A percentile compares a stretch with the other conserved stretches of the same genome.
Conservation (phyloP, 1,140 invertebrate species). For the Archivesica marissinica region DNA sequence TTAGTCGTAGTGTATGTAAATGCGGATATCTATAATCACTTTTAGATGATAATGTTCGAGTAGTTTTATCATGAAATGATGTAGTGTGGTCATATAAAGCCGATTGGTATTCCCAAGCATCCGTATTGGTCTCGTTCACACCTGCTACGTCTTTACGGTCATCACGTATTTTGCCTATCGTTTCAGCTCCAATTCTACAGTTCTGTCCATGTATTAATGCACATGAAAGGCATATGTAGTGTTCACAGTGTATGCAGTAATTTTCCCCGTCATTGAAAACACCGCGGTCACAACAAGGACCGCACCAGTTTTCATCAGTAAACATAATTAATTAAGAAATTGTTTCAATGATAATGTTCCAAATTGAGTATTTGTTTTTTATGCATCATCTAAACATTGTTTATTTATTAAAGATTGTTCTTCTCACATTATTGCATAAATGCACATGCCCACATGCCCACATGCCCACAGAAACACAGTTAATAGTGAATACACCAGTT, state of each 20-base stretch:
- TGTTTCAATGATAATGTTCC: too few species aligned
- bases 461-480: too few species aligned
- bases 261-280: conserved; percentile 28
- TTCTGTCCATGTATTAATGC: background rate
- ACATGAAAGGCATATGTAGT: conserved; percentile 37
- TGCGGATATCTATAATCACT: background rate
- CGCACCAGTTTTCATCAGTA: background rate
- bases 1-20: background rate
- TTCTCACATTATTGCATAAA: too few species aligned
- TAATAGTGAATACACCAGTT: too few species aligned
- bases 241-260: conserved; percentile 7
- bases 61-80: background rate
- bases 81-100: background rate
- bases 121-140: too few species aligned
- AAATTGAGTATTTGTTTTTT: background rate
- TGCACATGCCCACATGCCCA: too few species aligned
- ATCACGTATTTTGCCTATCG: too few species aligned
- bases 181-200: background rate
- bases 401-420: too few species aligned
- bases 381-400: background rate
- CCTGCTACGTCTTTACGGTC: too few species aligned
- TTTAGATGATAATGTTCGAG: background rate
- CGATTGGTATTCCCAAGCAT: background rate
- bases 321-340: background rate
- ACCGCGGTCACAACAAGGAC: background rate